These are phyloP conservation scores for Zaprionus lachaisei DNA, from an alignment of 1,140 invertebrate genomes.

Conservation along the genomic window DNA sequence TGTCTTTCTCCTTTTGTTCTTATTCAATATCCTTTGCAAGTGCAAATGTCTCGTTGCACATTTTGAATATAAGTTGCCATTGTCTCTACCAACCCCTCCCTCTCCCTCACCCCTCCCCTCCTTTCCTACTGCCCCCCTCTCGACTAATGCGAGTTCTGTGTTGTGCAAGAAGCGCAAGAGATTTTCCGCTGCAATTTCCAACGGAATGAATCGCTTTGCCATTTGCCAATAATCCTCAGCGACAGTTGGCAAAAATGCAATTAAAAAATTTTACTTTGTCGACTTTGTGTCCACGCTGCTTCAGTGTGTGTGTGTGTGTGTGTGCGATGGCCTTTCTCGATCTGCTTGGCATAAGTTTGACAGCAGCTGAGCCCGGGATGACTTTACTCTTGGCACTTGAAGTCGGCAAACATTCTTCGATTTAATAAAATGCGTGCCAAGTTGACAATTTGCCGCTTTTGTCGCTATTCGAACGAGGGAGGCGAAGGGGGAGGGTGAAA, in stretches of 20 bases:
- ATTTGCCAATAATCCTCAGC: constrained; percentile 79
- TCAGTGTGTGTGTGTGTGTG: no score
- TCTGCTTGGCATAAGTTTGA: constrained; percentile 81
- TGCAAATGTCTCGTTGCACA: constrained; percentile 28
- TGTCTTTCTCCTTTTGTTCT: constrained; percentile 1
- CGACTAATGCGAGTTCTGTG: constrained; percentile 71
- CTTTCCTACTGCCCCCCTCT: neutral
- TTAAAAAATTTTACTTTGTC: constrained; percentile 81
- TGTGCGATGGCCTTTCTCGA: constrained; percentile 46
- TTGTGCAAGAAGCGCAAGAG: constrained; percentile 62
- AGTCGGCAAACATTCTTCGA: constrained; percentile 70
- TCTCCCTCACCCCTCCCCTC: neutral
- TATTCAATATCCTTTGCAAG: constrained; percentile 41
- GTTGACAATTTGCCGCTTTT: constrained; percentile 69
- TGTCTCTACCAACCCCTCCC: constrained; percentile 11
- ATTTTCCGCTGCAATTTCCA: constrained; percentile 76
- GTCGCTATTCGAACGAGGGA: neutral
- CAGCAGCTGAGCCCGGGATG: constrained; percentile 49
- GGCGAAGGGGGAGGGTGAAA: neutral
- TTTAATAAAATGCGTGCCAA: constrained; percentile 83
- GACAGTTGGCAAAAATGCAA: constrained; percentile 83
- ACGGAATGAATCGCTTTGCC: constrained; percentile 77
- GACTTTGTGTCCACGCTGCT: constrained; percentile 21
- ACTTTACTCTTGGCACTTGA: constrained; percentile 10
- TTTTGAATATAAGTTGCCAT: constrained; percentile 40